Evolutionary conservation across 2,797 vertebrate genomes (phyloP), one percentile per base, ranked within the genome.

Genomic region (Diplodus puntazzo): DNA sequence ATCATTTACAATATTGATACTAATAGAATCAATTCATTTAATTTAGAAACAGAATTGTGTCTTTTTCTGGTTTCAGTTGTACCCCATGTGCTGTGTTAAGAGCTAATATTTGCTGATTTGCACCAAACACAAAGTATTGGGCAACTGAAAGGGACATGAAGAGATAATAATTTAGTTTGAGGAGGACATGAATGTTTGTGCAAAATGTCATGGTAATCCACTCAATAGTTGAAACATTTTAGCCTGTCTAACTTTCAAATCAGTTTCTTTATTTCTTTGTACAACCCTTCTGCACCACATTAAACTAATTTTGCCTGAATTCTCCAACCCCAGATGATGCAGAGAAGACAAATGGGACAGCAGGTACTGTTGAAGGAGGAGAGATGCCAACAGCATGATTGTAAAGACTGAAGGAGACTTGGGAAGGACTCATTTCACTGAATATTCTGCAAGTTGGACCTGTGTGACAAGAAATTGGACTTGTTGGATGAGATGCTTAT

Each of bases 271-370:
- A 39, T 39, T 39, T 39, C 34, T 39, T 30, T 58, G 7, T 30
- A 20, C 9, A 30, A 11, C 10, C 55, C 5, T 45, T 65, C 30
- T 27, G 3, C 30, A 11, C 18, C 25, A 2, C 7, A 11, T 55
- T 9, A 59, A 62, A 65, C 53, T 30, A 75, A 64, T 27, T 25
- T 6, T 75, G 12, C 14, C 1, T 50, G 8, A 45, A 13, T 75
- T 85, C 52, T 76, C 30, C n/a, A 58, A 64, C 42, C 69, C n/a
- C 81, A 93, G 93, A 90, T 82, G 69, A 64, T 66, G 30, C 79
- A 69, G 89, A 91, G 63, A 87, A 89, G 69, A 81, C 75, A n/a
- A 92, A 91, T 20, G 88, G 81, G 60, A 89, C 90, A 74, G 87
- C 89, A 80, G 85, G 82, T 63, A 75, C 79, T 81, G 91, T 83